Conservation (phyloP, 2,113 vertebrate genomes). For the Procapra przewalskii region DNA sequence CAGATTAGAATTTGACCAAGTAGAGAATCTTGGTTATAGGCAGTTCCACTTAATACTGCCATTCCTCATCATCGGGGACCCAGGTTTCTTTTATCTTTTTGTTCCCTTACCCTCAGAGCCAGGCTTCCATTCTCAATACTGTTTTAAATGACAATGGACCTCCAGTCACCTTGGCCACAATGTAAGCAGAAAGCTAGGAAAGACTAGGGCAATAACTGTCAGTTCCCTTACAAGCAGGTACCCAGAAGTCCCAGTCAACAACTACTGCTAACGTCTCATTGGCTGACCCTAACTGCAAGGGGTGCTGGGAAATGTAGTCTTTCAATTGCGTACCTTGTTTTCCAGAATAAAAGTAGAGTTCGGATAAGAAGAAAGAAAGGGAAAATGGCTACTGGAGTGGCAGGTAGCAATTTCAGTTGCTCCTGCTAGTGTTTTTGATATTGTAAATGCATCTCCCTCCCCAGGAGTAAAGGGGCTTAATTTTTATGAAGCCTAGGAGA, state of each 20-base stretch:
- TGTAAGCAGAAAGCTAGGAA: neutral
- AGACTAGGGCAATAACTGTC: neutral
- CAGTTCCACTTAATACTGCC: neutral
- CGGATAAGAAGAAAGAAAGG: neutral
- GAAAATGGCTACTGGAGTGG: neutral
- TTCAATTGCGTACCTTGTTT: neutral
- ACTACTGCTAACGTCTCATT: neutral
- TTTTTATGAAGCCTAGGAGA: neutral
- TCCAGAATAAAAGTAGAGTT: neutral
- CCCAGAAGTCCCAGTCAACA: neutral
- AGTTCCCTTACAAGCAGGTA: neutral
- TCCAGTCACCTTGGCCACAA: neutral
- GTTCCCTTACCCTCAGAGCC: neutral
- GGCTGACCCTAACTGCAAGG: neutral
- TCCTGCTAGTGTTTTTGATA: neutral
- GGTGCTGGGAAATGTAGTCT: conserved; percentile 14
- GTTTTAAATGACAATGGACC: neutral
- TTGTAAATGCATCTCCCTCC: neutral
- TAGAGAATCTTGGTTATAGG: neutral
- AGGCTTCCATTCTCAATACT: neutral
- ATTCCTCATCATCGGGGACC: neutral
- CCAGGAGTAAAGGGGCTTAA: neutral
- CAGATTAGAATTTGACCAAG: neutral
- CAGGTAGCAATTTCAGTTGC: neutral
- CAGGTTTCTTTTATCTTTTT: neutral